Evolutionary conservation across 2,888 invertebrate species (phyloP).

Genomic region (Lycaena phlaeas): DNA sequence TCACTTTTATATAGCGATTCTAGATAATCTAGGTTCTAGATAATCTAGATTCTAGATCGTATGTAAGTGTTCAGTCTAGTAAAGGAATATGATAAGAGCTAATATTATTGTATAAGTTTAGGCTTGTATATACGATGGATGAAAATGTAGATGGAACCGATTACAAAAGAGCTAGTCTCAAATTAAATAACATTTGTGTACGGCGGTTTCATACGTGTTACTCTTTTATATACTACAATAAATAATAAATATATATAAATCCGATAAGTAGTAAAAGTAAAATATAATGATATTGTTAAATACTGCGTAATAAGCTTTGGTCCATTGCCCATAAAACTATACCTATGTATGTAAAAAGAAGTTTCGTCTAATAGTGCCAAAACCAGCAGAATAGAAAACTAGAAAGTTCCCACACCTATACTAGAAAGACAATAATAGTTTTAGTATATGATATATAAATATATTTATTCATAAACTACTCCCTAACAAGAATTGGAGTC

Average conservation of each 20-base stretch:
- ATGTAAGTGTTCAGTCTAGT: conserved; percentile 33
- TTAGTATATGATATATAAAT: too few relatives aligned
- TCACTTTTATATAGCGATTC: too few relatives aligned
- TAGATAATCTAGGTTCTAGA: too few relatives aligned
- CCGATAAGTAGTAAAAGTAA: neutral
- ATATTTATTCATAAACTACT: too few relatives aligned
- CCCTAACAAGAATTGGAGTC: too few relatives aligned
- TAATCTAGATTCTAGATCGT: too few relatives aligned
- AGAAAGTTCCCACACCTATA: neutral
- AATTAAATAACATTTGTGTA: conserved; percentile 24
- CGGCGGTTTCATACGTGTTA: too few relatives aligned
- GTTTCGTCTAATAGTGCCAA: neutral
- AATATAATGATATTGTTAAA: neutral
- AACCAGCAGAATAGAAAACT: neutral
- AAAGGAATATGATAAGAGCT: conserved; percentile 57
- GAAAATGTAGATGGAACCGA: conserved; percentile 41
- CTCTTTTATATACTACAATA: neutral
- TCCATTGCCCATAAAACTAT: conserved; percentile 1
- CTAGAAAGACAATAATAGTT: too few relatives aligned
- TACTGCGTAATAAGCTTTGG: neutral
- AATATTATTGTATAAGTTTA: neutral
- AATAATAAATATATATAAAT: neutral
- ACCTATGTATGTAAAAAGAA: neutral
- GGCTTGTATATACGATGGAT: conserved; percentile 1
- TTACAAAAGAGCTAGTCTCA: conserved; percentile 67